Conservation (phyloP, 2,113 vertebrate genomes). For the Ochotona princeps region DNA sequence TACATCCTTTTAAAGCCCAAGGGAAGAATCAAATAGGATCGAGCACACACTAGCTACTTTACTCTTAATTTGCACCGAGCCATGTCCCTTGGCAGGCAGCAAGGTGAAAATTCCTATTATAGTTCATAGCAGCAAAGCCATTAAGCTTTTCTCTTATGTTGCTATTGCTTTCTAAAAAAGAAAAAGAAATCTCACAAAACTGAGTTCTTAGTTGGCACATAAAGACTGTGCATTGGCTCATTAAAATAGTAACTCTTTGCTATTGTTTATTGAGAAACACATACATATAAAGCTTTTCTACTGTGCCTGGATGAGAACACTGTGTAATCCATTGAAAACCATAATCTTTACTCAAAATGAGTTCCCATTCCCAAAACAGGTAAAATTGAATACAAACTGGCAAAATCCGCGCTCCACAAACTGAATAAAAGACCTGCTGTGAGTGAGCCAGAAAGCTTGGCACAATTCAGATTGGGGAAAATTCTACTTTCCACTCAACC, state of each 20-base stretch:
- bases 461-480: not conserved
- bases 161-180: constrained; percentile 13
- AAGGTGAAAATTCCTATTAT: constrained; percentile 13
- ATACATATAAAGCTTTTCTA: constrained; percentile 52
- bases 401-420: not conserved
- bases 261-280: constrained; percentile 45
- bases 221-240: constrained; percentile 30
- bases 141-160: constrained; percentile 12
- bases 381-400: not conserved
- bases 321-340: constrained; percentile 19
- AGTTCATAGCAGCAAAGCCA: constrained; percentile 2
- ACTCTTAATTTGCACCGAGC: constrained; percentile 9
- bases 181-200: constrained; percentile 44
- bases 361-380: not conserved
- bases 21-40: not conserved
- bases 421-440: not conserved
- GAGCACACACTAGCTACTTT: not conserved
- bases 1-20: not conserved
- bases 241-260: constrained; percentile 55
- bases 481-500: not conserved
- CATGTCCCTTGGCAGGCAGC: not conserved
- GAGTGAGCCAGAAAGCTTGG: not conserved
- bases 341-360: constrained; percentile 22
- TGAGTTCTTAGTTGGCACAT: not conserved
- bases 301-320: constrained; percentile 1